Conservation (phyloP, 2,797 vertebrate genomes). For the Antrozous pallidus region DNA sequence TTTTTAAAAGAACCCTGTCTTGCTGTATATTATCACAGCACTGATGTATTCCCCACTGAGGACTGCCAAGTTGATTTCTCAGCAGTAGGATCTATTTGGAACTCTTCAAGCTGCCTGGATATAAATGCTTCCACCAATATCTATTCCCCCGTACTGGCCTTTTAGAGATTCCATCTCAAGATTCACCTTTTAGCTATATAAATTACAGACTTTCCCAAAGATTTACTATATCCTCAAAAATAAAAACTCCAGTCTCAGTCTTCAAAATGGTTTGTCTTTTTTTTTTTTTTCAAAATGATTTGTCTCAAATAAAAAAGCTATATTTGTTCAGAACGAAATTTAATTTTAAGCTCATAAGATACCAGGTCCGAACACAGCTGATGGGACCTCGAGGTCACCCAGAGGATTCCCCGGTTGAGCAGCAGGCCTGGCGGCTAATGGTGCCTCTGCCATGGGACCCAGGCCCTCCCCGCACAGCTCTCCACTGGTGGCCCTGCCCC, state of each 20-base stretch:
- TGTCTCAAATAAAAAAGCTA: conserved; percentile 76
- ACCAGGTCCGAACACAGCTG: not conserved
- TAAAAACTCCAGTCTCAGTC: conserved; percentile 52
- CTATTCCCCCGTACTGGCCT: not conserved
- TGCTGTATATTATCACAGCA: conserved; percentile 81
- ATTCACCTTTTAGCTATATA: conserved; percentile 29
- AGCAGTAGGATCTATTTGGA: conserved; percentile 90
- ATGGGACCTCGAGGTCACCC: not conserved
- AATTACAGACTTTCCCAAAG: conserved; percentile 49
- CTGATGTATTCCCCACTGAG: conserved; percentile 82
- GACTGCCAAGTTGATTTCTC: conserved; percentile 93
- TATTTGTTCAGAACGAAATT: conserved; percentile 66
- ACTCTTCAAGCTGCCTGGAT: conserved; percentile 90
- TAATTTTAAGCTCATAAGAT: not conserved
- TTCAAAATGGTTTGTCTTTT: conserved; percentile 73
- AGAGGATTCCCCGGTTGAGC: not conserved
- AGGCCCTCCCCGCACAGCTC: not conserved
- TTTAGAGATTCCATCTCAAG: not conserved
- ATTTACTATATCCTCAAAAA: conserved; percentile 46
- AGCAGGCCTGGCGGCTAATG: not conserved
- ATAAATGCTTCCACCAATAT: conserved; percentile 48
- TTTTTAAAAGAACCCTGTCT: conserved; percentile 81
- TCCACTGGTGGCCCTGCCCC: too few relatives aligned
- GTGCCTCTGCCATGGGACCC: not conserved
- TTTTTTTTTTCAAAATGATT: conserved; percentile 69